Evolutionary conservation across 2,797 vertebrate genomes (phyloP), one percentile per base, ranked within the genome.

Genomic region (Margarornis squamiger): DNA sequence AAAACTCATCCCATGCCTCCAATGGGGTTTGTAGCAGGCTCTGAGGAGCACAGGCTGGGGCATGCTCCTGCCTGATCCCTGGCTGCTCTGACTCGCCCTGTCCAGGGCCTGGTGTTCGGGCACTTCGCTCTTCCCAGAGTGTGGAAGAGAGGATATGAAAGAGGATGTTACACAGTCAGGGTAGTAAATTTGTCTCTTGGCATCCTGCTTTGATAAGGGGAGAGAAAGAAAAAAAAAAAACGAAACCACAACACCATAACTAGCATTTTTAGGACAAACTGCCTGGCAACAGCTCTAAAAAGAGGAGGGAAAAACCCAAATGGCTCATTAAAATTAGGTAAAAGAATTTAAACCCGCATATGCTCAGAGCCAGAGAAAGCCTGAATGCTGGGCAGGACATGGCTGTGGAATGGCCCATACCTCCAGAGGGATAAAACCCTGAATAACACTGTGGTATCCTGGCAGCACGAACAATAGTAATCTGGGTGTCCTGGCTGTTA

Each of bases 131-230:
- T 90, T 90, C 82, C 82, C 51, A 21, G 38, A 93, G 45, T 11
- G 16, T 88, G 86, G 73, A 94, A 92, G 80, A 84, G 66, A 96
- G 88, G 95, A 95, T 90, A 38, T 55, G 73, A 88, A 72, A 92
- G 86, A 92, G 92, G 93, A 95, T 92, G 74, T 95, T 83, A 90
- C 91, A 90, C 61, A 73, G 70, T 41, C 75, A 70, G 90, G 48
- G 79, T 66, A 88, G 88, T 65, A 91, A 95, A 86, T 87, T 72
- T 93, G 46, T 45, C 85, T 92, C 74, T 91, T 94, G 76, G 65
- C 67, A 93, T 80, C 81, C 87, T 86, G 82, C 79, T 86, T 88
- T 75, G 72, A 63, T 93, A 95, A 95, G 70, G 67, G n/a, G 34
- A 81, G 57, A 32, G 14, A 27, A 7, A 51, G 36, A 74, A 51